Conservation (phyloP, 2,797 vertebrate genomes). For the Helarctos malayanus region DNA sequence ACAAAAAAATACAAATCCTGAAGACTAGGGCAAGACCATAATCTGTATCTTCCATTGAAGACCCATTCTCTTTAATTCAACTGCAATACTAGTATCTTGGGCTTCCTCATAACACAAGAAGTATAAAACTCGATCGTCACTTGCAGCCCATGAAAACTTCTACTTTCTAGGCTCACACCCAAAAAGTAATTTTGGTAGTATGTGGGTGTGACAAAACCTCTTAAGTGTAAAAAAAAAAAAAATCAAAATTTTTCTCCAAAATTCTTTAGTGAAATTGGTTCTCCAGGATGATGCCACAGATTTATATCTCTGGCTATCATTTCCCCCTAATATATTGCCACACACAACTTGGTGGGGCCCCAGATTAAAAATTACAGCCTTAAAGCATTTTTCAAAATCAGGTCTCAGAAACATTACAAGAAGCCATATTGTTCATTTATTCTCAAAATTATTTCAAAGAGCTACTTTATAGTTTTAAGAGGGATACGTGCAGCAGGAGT, state of each 20-base stretch:
- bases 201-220: constrained; percentile 47
- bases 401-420: neutral
- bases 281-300: neutral
- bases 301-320: neutral
- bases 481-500: neutral
- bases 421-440: neutral
- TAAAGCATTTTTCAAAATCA: neutral
- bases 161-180: constrained; percentile 46
- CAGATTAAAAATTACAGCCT: neutral
- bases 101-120: neutral
- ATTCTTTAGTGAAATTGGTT: constrained; percentile 57
- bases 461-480: neutral
- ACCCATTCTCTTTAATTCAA: neutral
- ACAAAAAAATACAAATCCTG: neutral
- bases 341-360: neutral
- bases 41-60: neutral
- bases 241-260: neutral
- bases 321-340: neutral
- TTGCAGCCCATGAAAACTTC: constrained; percentile 9
- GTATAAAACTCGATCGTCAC: constrained; percentile 34
- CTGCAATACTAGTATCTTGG: neutral
- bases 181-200: constrained; percentile 18
- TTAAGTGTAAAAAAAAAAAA: constrained; percentile 3
- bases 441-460: constrained; percentile 18
- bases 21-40: neutral